Evolutionary conservation across 2,113 vertebrate genomes (phyloP), one percentile per base, ranked within the genome.

Genomic region (Cyprinodon variegatus): DNA sequence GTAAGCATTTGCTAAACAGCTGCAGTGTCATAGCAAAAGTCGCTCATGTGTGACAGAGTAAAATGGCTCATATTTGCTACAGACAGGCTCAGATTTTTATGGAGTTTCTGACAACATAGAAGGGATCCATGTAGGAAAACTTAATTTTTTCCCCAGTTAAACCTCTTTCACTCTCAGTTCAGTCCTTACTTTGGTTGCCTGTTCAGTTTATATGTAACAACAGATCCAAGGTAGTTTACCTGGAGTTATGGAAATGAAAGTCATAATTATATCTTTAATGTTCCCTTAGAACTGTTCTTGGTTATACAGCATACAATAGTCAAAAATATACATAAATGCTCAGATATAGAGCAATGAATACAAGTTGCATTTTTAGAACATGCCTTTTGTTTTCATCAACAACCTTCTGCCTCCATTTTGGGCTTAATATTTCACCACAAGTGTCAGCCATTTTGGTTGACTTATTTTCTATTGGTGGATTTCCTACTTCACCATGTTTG

Each of bases 1-100:
- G 46, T 29, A 46, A 43, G 40, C 41, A 38, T 38, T 61, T 11
- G 15, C 43, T 62, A 46, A 48, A 72, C 70, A 46, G 29, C 60
- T 72, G 14, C 29, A 72, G 40, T 62, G 59, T 62, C 62, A 72
- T 50, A 50, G 43, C 45, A 72, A 48, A 63, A 63, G 36, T 50
- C 61, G 38, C 45, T 39, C 60, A 63, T 63, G 43, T 37, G 38
- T 70, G 53, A 13, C 43, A 63, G 15, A 50, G 11, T 63, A 39
- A 63, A n/a, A 62, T 13, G 8, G 14, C 43, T 63, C 37, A 61
- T 61, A 72, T 72, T 62, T 72, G 29, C 41, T n/a, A 48, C 36
- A 39, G 41, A 61, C 13, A 43, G 70, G 36, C 43, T 37, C 11
- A 4, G 38, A 70, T 60, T 57, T 13, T 61, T 61, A 61, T 70